These are phyloP conservation scores for Spisula solida DNA, from an alignment of 2,888 invertebrate species.

Conservation along the genomic window DNA sequence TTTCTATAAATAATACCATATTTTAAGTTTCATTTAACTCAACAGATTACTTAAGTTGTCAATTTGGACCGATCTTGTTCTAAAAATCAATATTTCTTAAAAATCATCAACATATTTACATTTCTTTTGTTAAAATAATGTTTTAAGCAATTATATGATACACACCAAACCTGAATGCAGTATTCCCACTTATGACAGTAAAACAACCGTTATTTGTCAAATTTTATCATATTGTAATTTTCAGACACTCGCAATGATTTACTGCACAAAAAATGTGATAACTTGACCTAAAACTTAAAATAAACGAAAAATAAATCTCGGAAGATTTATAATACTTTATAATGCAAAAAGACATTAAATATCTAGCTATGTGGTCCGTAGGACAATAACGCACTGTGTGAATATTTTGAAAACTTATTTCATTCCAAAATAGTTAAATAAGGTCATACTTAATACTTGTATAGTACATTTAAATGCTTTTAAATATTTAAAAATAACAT, in stretches of 20 bases:
- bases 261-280: not conserved
- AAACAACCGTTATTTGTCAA: not conserved
- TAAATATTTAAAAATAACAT: not conserved
- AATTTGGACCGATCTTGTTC: no score
- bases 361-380: not conserved
- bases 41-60: no score
- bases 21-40: no score
- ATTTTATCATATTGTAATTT: not conserved
- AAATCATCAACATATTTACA: no score
- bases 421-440: not conserved
- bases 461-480: not conserved
- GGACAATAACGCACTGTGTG: not conserved
- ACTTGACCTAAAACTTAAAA: conserved; percentile 25
- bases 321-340: not conserved
- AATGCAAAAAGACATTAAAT: not conserved
- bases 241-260: not conserved
- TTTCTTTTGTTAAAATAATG: no score
- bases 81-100: no score
- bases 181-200: not conserved
- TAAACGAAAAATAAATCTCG: not conserved
- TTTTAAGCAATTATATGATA: no score
- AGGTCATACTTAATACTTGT: not conserved
- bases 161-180: not conserved
- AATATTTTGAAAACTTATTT: conserved; percentile 17
- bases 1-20: no score